phyloP scores from a whole-genome alignment of 2,797 vertebrate species.

The Balearica regulorum region DNA sequence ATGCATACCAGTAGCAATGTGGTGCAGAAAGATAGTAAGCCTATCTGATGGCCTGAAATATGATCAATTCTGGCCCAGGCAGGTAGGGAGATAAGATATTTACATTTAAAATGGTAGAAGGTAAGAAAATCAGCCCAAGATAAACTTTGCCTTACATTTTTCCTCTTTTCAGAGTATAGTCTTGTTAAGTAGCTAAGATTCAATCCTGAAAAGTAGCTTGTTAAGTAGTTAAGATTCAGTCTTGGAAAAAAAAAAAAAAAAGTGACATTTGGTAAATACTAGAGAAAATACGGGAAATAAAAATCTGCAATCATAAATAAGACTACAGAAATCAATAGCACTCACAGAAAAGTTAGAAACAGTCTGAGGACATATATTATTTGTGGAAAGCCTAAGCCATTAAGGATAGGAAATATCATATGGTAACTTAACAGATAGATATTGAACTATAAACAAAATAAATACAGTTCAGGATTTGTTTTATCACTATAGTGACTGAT shows the following conservation, averaged over 20 bases:
- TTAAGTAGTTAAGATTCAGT: not conserved
- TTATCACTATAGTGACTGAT: not conserved
- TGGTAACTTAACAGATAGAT: not conserved
- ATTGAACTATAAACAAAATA: not conserved
- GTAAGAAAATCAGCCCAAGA: not conserved
- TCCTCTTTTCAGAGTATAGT: not conserved
- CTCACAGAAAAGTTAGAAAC: not conserved
- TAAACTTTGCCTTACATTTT: not conserved
- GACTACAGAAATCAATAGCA: not conserved
- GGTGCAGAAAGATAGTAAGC: constrained; percentile 10
- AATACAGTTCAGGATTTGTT: not conserved
- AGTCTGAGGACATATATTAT: not conserved
- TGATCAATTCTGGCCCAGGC: not conserved
- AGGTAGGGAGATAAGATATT: not conserved
- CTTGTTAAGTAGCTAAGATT: not conserved
- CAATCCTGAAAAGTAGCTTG: not conserved
- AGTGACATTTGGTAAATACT: not conserved
- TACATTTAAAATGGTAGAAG: not conserved
- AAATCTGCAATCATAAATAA: not conserved
- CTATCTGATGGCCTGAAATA: constrained; percentile 2
- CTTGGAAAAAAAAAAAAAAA: not conserved
- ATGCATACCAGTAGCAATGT: not conserved
- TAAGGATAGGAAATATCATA: not conserved
- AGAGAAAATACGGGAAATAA: not conserved
- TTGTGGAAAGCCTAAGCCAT: not conserved